A percentile compares a stretch with the other conserved stretches of the same genome.
Evolutionary conservation across 2,888 invertebrate species (phyloP).

Genomic region (Eupithecia centaureata): DNA sequence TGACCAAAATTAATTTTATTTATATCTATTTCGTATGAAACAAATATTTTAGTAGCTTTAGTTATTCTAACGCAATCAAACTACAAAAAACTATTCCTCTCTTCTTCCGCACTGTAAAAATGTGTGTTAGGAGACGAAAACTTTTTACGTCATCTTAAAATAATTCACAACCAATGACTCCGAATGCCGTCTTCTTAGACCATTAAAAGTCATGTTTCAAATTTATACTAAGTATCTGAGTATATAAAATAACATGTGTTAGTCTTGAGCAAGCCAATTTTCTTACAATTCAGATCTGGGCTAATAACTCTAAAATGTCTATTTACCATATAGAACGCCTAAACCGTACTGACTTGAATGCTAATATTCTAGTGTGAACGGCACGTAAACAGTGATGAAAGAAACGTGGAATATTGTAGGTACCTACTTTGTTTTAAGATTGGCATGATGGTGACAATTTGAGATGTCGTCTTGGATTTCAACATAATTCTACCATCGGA

Average conservation of each 20-base stretch:
- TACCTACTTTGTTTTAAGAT: constrained; percentile 2
- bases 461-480: background rate
- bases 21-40: no score
- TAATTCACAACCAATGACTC: no score
- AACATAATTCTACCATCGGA: no score
- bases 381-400: constrained; percentile 18
- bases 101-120: no score
- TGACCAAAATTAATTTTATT: no score
- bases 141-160: no score
- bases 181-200: no score
- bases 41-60: no score
- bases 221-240: background rate
- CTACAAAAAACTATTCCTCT: no score
- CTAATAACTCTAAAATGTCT: constrained; percentile 24
- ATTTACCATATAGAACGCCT: constrained; percentile 25
- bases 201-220: background rate
- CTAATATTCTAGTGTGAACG: constrained; percentile 25
- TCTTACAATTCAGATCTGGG: constrained; percentile 14
- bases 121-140: no score
- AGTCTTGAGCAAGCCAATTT: constrained; percentile 13
- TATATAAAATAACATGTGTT: constrained; percentile 2
- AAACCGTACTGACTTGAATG: constrained; percentile 20
- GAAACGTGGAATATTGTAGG: constrained; percentile 17
- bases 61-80: no score
- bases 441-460: background rate